These are phyloP conservation scores for Prosopocoilus inquinatus DNA, from an alignment of 2,888 invertebrate species.

Conservation along the genomic window DNA sequence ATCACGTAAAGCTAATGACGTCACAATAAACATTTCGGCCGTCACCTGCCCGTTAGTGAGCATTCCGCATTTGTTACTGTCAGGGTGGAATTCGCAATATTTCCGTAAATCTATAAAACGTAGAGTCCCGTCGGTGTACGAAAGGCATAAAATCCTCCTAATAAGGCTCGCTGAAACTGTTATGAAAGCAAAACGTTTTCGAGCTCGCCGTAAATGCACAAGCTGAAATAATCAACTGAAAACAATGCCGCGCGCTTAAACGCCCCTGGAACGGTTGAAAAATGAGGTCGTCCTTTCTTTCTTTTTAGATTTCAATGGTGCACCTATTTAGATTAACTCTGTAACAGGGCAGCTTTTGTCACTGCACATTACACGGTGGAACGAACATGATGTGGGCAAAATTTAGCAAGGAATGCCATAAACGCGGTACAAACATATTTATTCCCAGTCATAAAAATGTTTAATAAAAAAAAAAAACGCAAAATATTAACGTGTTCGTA, in stretches of 20 bases:
- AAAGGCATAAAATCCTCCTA: no score
- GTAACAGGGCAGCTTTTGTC: not conserved
- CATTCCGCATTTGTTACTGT: conserved; percentile 25
- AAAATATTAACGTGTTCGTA: not conserved
- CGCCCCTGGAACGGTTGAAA: not conserved
- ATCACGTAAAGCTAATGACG: conserved; percentile 18
- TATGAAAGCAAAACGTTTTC: no score
- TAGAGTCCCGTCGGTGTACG: not conserved
- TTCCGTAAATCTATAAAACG: conserved; percentile 23
- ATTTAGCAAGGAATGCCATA: conserved; percentile 2
- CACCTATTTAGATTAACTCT: conserved; percentile 3
- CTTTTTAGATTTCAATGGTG: not conserved
- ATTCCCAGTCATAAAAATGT: not conserved
- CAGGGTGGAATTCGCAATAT: conserved; percentile 17
- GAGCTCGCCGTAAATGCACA: no score
- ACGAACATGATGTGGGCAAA: not conserved
- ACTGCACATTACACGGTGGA: not conserved
- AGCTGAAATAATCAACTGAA: not conserved
- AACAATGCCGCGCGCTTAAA: not conserved
- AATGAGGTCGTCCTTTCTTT: not conserved
- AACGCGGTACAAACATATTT: not conserved
- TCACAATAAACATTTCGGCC: conserved; percentile 15
- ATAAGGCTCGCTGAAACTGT: no score
- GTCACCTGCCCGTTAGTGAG: conserved; percentile 21
- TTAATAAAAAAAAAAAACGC: not conserved